These are phyloP conservation scores for Labeo catla DNA, from an alignment of 2,113 vertebrate genomes.

Conservation along the genomic window DNA sequence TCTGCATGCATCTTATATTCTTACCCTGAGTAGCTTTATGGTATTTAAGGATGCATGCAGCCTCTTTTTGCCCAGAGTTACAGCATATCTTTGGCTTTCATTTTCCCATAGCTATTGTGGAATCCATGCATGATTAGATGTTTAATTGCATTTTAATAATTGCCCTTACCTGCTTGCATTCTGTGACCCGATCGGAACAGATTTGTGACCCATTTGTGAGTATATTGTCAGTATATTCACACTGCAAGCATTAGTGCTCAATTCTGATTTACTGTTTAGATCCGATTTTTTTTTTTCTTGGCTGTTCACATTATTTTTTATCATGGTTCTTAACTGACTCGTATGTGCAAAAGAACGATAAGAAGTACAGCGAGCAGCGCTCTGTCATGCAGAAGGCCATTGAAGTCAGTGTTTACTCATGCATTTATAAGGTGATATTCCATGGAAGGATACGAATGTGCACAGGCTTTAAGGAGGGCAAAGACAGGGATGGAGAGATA, in stretches of 20 bases:
- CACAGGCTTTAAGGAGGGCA: not conserved
- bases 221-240: no score
- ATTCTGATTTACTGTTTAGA: no score
- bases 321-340: not conserved
- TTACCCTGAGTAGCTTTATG: no score
- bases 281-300: no score
- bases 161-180: not conserved
- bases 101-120: not conserved
- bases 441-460: not conserved
- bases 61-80: not conserved
- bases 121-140: not conserved
- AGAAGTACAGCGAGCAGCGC: not conserved
- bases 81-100: not conserved
- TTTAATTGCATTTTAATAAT: not conserved
- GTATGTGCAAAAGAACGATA: not conserved
- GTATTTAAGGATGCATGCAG: not conserved
- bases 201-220: not conserved
- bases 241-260: no score
- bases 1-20: not conserved
- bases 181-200: no score
- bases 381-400: not conserved
- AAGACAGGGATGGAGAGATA: not conserved
- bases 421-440: not conserved
- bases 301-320: not conserved
- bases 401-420: not conserved